phyloP scores from a whole-genome alignment of 2,797 vertebrate species.

The Okamejei kenojei region DNA sequence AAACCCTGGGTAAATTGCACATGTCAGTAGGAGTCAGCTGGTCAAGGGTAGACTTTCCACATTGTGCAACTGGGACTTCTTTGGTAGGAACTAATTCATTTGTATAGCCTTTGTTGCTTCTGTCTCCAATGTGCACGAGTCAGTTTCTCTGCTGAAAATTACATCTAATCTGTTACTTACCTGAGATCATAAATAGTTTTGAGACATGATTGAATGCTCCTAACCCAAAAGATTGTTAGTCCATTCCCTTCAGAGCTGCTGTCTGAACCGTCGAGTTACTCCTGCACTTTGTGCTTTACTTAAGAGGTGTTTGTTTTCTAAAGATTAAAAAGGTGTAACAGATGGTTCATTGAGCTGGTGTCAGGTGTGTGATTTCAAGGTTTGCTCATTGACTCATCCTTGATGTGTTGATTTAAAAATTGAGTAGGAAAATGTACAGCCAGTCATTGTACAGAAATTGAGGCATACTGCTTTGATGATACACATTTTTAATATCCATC shows the following conservation, averaged over 20 bases:
- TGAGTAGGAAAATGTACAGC: not conserved
- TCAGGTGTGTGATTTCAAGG: not conserved
- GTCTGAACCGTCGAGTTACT: no score
- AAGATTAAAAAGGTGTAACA: no score
- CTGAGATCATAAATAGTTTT: not conserved
- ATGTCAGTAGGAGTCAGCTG: not conserved
- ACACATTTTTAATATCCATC: not conserved
- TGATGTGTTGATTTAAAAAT: not conserved
- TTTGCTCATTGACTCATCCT: not conserved
- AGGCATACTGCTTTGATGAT: not conserved
- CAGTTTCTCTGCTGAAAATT: not conserved
- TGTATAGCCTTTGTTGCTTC: not conserved
- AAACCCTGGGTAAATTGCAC: not conserved
- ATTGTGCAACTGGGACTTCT: not conserved
- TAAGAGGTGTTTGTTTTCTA: no score
- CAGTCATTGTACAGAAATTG: not conserved
- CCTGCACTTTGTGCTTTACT: no score
- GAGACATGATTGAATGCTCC: not conserved
- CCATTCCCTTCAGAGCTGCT: no score
- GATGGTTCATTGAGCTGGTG: not conserved
- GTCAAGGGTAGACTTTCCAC: not conserved
- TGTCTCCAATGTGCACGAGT: not conserved
- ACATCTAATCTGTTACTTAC: not conserved
- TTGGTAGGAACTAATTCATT: not conserved
- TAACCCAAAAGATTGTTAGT: no score